These are phyloP conservation scores for Pterois miles DNA, from an alignment of 2,797 vertebrate species.

Conservation along the genomic window DNA sequence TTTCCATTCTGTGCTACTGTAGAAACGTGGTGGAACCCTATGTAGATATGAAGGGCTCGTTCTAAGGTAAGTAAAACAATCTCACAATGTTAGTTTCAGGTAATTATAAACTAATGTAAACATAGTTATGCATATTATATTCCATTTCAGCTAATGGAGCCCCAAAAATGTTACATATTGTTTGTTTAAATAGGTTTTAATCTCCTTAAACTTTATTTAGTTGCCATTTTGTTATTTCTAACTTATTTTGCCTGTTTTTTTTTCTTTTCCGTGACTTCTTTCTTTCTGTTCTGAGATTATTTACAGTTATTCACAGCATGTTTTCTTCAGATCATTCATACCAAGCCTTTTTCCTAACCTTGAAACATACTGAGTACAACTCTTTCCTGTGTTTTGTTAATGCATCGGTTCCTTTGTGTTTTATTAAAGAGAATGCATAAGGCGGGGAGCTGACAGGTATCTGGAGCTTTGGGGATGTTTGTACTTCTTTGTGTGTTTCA, in stretches of 20 bases:
- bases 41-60: too few relatives aligned
- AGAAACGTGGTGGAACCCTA: too few relatives aligned
- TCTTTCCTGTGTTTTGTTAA: slow-evolving; percentile 57
- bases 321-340: slow-evolving; percentile 17
- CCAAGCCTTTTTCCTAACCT: slow-evolving; percentile 17
- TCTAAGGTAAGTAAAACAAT: too few relatives aligned
- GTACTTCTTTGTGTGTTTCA: slow-evolving; percentile 50
- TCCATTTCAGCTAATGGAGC: too few relatives aligned
- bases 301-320: slow-evolving; percentile 28
- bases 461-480: slow-evolving; percentile 55
- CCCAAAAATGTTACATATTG: too few relatives aligned
- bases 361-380: slow-evolving; percentile 30
- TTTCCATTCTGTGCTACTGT: too few relatives aligned
- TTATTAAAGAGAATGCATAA: slow-evolving; percentile 67
- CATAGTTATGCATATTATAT: too few relatives aligned
- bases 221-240: slow-evolving; percentile 31
- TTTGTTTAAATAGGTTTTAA: slow-evolving; percentile 49
- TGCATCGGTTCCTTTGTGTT: slow-evolving; percentile 43
- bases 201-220: slow-evolving; percentile 53
- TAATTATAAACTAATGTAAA: too few relatives aligned
- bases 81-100: too few relatives aligned
- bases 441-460: slow-evolving; percentile 51
- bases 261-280: not conserved
- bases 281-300: slow-evolving; percentile 31
- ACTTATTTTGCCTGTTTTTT: slow-evolving; percentile 11